Evolutionary conservation across 2,888 invertebrate genomes (phyloP).

Genomic region (Dexiosoma caninum): DNA sequence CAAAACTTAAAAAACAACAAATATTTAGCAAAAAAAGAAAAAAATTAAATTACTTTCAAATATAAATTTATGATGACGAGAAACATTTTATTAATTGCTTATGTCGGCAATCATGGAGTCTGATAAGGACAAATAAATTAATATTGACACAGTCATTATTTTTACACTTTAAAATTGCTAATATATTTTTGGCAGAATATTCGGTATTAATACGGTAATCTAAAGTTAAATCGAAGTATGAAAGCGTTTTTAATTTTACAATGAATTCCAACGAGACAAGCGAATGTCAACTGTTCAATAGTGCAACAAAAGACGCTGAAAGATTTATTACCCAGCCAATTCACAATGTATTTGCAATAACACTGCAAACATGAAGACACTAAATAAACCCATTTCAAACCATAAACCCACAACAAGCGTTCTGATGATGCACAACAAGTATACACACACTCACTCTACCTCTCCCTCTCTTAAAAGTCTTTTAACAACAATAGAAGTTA

Average conservation of each 20-base stretch:
- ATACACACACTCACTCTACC: neutral
- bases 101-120: no score
- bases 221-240: no score
- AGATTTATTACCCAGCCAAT: slow-evolving; percentile 65
- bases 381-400: slow-evolving; percentile 58
- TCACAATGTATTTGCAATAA: slow-evolving; percentile 34
- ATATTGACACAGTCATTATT: no score
- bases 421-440: neutral
- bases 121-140: no score
- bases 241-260: neutral
- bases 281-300: slow-evolving; percentile 55
- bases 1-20: no score
- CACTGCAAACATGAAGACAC: slow-evolving; percentile 21
- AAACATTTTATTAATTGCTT: no score
- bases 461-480: neutral
- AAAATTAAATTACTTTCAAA: no score
- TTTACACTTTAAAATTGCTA: no score
- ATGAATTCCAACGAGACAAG: slow-evolving; percentile 53
- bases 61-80: no score
- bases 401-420: slow-evolving; percentile 45
- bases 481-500: slow-evolving; percentile 25
- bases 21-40: no score
- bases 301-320: slow-evolving; percentile 59
- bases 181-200: no score
- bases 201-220: no score